phyloP scores from a whole-genome alignment of 2,888 invertebrate genomes.

The Agrotis exclamationis region DNA sequence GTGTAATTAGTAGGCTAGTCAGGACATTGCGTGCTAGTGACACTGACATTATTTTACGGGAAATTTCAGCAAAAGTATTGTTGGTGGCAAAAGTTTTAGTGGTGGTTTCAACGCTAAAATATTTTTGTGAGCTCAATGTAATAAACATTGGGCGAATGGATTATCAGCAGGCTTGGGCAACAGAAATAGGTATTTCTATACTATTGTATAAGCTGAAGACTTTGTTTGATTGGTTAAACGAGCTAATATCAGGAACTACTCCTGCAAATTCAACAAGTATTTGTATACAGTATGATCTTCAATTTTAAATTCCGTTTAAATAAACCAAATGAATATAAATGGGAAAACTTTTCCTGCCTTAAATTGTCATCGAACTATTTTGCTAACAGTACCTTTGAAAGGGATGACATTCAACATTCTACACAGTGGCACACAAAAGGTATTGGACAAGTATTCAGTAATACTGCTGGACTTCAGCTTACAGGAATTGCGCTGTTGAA shows the following conservation, averaged over 20 bases:
- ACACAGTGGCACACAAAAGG: constrained; percentile 34
- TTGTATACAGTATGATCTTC: too few species aligned
- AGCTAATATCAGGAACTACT: too few species aligned
- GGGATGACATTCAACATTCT: constrained; percentile 28
- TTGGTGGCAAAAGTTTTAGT: neutral
- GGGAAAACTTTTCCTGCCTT: neutral
- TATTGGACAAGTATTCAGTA: constrained; percentile 37
- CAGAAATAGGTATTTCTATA: neutral
- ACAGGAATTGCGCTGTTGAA: constrained; percentile 13
- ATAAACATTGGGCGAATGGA: neutral
- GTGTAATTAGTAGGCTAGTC: neutral
- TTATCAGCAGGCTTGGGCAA: neutral
- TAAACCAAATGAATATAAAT: neutral
- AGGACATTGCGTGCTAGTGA: neutral
- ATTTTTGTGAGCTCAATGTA: neutral
- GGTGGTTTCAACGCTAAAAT: neutral
- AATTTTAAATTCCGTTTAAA: too few species aligned
- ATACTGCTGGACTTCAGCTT: constrained; percentile 28
- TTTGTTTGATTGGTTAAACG: too few species aligned
- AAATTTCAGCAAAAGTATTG: neutral
- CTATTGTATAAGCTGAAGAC: too few species aligned
- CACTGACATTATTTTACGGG: neutral
- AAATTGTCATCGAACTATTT: neutral
- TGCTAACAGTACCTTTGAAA: constrained; percentile 1
- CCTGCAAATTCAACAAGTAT: too few species aligned